phyloP scores from a whole-genome alignment of 2,113 vertebrate species.

The Balaenoptera acutorostrata region DNA sequence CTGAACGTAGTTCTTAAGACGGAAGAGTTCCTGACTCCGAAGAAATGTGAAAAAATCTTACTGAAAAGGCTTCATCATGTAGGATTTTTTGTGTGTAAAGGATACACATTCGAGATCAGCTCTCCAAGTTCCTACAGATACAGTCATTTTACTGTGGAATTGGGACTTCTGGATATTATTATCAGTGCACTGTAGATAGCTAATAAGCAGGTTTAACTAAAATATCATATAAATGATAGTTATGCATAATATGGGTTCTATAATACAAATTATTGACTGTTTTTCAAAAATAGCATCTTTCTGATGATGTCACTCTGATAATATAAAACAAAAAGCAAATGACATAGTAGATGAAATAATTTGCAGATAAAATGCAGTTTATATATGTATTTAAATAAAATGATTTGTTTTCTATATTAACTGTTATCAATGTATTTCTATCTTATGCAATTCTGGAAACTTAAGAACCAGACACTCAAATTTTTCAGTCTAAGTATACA shows the following conservation, averaged over 20 bases:
- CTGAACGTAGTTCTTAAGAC: background rate
- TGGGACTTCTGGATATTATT: background rate
- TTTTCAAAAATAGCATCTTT: background rate
- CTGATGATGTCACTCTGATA: background rate
- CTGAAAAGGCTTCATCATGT: background rate
- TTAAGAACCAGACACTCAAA: background rate
- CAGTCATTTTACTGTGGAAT: background rate
- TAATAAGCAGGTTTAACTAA: background rate
- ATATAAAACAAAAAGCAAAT: conserved; percentile 7
- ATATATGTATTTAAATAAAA: conserved; percentile 14
- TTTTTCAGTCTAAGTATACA: background rate
- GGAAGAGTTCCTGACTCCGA: conserved; percentile 19
- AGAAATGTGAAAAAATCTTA: background rate
- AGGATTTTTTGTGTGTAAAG: background rate
- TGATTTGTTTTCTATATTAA: background rate
- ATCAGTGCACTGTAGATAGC: background rate
- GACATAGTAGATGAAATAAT: background rate
- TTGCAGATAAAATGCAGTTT: background rate
- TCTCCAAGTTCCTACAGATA: background rate
- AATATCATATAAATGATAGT: background rate
- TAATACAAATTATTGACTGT: background rate
- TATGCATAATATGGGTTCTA: background rate
- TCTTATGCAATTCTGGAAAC: background rate
- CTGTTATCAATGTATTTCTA: background rate
- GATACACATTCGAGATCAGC: background rate